Evolutionary conservation across 2,888 invertebrate genomes (phyloP).

Genomic region (Omphaloscelis lunosa): DNA sequence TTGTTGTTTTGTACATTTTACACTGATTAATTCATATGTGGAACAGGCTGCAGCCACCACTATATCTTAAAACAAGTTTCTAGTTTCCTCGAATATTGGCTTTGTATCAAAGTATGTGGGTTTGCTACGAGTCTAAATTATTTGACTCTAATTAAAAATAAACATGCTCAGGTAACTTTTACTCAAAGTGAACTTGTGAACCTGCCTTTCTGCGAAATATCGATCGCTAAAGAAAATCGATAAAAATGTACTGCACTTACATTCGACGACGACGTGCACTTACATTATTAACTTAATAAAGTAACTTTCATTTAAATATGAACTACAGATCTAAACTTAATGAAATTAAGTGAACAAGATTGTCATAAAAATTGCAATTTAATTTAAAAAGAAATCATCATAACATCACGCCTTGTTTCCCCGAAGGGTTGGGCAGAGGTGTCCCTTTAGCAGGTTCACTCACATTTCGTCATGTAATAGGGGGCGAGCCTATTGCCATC

Average conservation of each 20-base stretch:
- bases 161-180: not conserved
- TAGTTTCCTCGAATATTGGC: not conserved
- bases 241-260: too few species aligned
- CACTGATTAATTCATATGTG: not conserved
- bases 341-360: not conserved
- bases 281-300: not conserved
- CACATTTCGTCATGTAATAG: too few species aligned
- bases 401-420: too few species aligned
- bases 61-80: too few species aligned
- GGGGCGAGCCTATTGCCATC: too few species aligned
- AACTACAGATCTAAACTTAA: too few species aligned
- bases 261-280: not conserved
- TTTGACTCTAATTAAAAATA: too few species aligned
- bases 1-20: too few species aligned
- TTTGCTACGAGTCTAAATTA: not conserved
- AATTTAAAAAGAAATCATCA: too few species aligned
- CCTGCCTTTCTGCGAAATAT: not conserved
- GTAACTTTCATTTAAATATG: not conserved
- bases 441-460: too few species aligned
- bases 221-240: conserved; percentile 37
- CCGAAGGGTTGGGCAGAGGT: too few species aligned
- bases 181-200: not conserved
- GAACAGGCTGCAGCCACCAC: not conserved
- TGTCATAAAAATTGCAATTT: too few species aligned
- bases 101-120: not conserved